Base-by-base conservation (phyloP, 2,888 invertebrate species). In the Vandiemenella viatica region DNA sequence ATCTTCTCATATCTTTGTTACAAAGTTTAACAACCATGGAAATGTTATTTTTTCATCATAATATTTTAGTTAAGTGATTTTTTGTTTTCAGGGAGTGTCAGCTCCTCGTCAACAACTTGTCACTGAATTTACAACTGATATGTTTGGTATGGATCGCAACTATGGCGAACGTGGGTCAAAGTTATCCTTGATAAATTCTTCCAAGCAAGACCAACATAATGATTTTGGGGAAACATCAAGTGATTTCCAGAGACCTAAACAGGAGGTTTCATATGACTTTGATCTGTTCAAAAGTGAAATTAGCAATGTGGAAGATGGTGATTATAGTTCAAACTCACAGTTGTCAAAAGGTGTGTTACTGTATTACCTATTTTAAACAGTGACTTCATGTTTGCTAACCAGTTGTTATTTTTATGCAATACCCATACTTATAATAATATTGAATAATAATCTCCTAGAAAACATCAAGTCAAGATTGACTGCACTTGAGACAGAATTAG, bases 401-500 rank as follows among this genome's bases (percentile, higher is more conserved):
- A n/a, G n/a, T n/a, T n/a, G n/a, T n/a, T n/a, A n/a, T n/a, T n/a
- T n/a, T n/a, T n/a, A n/a, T n/a, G n/a, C n/a, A n/a, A n/a, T n/a
- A n/a, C n/a, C n/a, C n/a, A n/a, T n/a, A n/a, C n/a, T n/a, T n/a
- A n/a, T n/a, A n/a, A n/a, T n/a, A n/a, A n/a, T n/a, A n/a, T n/a
- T n/a, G n/a, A n/a, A n/a, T n/a, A n/a, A n/a, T n/a, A n/a, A n/a
- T n/a, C n/a, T n/a, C n/a, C n/a, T 26, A 50, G 50, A 26, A 22
- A 46, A 16, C 17, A 37, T 50, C 10, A 43, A 45, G 37, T 21
- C 50, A 6, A 17, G 85, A 56, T 73, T 90, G 56, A 77, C 79
- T 48, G 80, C 83, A 56, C 64, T 90, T 3, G 76, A 80, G 46
- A 68, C 76, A 10, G 86, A 90, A 63, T 68, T 91, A 43, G 76